Evolutionary conservation across 2,888 invertebrate genomes (phyloP).

Genomic region (Neoscelio sp.): DNA sequence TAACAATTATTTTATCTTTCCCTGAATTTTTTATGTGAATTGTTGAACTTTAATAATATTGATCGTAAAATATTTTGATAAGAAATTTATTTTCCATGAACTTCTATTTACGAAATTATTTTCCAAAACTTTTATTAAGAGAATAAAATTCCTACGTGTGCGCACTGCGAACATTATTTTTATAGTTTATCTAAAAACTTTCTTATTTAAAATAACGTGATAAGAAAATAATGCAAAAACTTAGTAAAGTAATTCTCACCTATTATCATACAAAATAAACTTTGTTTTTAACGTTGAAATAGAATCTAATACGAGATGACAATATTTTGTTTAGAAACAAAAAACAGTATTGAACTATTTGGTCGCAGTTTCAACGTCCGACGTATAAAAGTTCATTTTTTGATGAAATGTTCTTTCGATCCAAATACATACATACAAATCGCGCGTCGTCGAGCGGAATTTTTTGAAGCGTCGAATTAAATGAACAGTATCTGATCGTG

Average conservation of each 20-base stretch:
- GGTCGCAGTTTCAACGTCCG: neutral
- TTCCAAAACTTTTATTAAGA: neutral
- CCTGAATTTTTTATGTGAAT: too few relatives aligned
- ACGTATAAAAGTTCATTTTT: constrained; percentile 33
- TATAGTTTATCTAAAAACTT: neutral
- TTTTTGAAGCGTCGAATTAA: constrained; percentile 58
- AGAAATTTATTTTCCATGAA: neutral
- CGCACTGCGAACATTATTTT: too few relatives aligned
- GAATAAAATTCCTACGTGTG: neutral
- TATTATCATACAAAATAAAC: neutral
- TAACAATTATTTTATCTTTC: too few relatives aligned
- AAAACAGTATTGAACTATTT: too few relatives aligned
- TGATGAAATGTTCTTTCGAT: constrained; percentile 23
- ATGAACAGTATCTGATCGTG: constrained; percentile 52
- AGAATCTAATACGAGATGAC: neutral
- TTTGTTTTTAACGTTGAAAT: too few relatives aligned
- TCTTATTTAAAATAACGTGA: neutral
- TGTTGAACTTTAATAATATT: too few relatives aligned
- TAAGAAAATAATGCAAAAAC: neutral
- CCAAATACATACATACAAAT: constrained; percentile 15
- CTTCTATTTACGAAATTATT: constrained; percentile 2
- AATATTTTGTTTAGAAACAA: neutral
- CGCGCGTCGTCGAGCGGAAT: constrained; percentile 34
- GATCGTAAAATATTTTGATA: too few relatives aligned
- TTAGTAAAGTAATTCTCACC: too few relatives aligned